These are phyloP conservation scores for Epinephelus malabaricus DNA, from an alignment of 2,797 vertebrate genomes.

Conservation along the genomic window DNA sequence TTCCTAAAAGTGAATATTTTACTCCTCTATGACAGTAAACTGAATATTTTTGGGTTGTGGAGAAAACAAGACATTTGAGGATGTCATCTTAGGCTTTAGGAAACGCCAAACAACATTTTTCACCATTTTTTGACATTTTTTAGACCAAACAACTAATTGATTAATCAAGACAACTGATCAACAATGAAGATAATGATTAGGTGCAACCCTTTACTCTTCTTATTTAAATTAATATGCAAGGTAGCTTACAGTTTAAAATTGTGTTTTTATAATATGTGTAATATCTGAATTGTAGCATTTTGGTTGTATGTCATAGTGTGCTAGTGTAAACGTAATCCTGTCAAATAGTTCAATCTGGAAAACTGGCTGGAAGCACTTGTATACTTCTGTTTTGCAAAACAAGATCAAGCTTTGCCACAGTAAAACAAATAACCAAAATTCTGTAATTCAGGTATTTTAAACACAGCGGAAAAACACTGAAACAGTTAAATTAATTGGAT, in stretches of 20 bases:
- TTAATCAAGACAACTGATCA: no score
- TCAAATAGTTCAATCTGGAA: neutral
- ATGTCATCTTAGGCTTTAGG: no score
- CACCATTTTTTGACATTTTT: no score
- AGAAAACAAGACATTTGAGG: no score
- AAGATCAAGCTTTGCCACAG: neutral
- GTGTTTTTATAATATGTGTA: neutral
- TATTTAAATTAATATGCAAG: slow-evolving; percentile 3
- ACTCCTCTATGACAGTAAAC: no score
- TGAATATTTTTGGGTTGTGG: no score
- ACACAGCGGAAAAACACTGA: neutral
- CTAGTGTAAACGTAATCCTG: neutral
- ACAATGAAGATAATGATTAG: no score
- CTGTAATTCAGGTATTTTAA: neutral
- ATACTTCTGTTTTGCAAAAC: neutral
- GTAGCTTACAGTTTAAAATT: neutral
- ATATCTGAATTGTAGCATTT: neutral
- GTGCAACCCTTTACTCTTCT: neutral
- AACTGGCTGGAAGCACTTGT: neutral
- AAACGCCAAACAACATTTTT: no score
- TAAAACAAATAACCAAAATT: neutral
- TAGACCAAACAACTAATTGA: no score
- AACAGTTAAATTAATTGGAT: slow-evolving; percentile 12
- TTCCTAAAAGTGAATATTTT: no score
- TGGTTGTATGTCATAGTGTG: neutral